These are phyloP conservation scores for Argyrosomus japonicus DNA, from an alignment of 2,113 vertebrate species.

Conservation along the genomic window DNA sequence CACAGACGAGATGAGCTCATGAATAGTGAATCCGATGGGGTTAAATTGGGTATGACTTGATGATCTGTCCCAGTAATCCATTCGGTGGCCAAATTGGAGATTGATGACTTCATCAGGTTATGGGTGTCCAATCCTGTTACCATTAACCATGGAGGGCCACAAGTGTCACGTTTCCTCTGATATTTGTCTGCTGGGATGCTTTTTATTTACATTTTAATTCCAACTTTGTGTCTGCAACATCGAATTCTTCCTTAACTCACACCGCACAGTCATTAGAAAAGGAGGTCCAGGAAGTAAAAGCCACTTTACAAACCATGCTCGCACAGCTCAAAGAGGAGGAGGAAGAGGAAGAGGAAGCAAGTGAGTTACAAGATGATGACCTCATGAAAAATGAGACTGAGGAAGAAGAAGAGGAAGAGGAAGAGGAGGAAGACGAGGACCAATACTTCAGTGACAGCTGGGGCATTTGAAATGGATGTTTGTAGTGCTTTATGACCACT, in stretches of 20 bases:
- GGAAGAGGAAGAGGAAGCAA: constrained; percentile 67
- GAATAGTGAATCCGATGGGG: constrained; percentile 69
- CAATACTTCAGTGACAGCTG: constrained; percentile 89
- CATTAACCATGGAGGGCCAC: constrained; percentile 55
- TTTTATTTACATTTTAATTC: constrained; percentile 50
- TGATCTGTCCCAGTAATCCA: constrained; percentile 68
- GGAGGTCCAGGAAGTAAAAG: constrained; percentile 91
- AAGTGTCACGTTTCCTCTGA: constrained; percentile 31
- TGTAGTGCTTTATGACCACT: constrained; percentile 60
- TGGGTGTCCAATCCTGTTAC: constrained; percentile 37
- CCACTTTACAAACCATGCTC: constrained; percentile 80
- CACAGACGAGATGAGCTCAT: constrained; percentile 69
- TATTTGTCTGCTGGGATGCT: constrained; percentile 29
- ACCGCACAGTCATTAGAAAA: constrained; percentile 87
- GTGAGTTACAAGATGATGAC: constrained; percentile 71
- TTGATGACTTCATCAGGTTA: constrained; percentile 76
- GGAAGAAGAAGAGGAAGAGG: constrained; percentile 63
- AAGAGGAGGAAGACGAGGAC: constrained; percentile 82
- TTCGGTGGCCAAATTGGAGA: constrained; percentile 65
- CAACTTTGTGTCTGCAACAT: neutral
- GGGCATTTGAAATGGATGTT: constrained; percentile 81
- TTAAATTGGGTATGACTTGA: constrained; percentile 72
- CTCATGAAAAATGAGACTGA: constrained; percentile 63
- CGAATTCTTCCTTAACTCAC: constrained; percentile 85
- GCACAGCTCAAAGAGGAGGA: constrained; percentile 82